These are phyloP conservation scores for Polymixis flavicincta DNA, from an alignment of 2,888 invertebrate genomes.

Conservation along the genomic window DNA sequence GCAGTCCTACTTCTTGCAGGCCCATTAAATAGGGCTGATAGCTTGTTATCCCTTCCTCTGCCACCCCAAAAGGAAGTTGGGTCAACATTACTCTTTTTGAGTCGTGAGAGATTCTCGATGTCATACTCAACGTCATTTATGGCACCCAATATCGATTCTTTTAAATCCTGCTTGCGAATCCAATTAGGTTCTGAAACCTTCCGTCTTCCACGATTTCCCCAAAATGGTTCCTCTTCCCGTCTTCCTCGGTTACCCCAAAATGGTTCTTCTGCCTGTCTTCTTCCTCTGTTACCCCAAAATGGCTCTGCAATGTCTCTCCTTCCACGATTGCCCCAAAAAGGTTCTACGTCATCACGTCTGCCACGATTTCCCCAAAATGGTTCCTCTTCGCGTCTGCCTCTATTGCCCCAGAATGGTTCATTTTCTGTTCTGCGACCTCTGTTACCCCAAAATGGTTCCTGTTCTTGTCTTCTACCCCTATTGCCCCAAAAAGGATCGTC, in stretches of 20 bases:
- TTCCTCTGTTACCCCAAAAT: slow-evolving; percentile 81
- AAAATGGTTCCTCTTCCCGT: slow-evolving; percentile 81
- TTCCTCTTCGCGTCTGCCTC: slow-evolving; percentile 79
- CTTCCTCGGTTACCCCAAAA: slow-evolving; percentile 88
- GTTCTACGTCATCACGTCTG: slow-evolving; percentile 74
- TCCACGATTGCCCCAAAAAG: slow-evolving; percentile 79
- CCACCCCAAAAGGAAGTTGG: slow-evolving; percentile 76
- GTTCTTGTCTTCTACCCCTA: slow-evolving; percentile 75
- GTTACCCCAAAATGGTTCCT: slow-evolving; percentile 80
- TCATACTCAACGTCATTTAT: slow-evolving; percentile 77
- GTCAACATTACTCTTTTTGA: slow-evolving; percentile 68
- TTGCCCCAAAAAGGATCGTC: slow-evolving; percentile 80
- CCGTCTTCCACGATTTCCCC: slow-evolving; percentile 85
- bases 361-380: slow-evolving; percentile 90
- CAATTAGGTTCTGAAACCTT: slow-evolving; percentile 73
- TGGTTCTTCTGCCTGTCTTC: slow-evolving; percentile 76
- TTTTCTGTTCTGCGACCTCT: slow-evolving; percentile 73
- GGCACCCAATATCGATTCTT: slow-evolving; percentile 75
- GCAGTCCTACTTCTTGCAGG: slow-evolving; percentile 60
- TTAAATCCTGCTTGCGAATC: slow-evolving; percentile 75
- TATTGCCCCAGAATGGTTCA: slow-evolving; percentile 80
- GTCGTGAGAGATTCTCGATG: slow-evolving; percentile 75
- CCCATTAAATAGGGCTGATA: slow-evolving; percentile 75
- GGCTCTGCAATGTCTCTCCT: slow-evolving; percentile 71
- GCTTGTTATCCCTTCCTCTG: slow-evolving; percentile 76